Base-by-base conservation (phyloP, 2,888 invertebrate species). In the Thera britannica region DNA sequence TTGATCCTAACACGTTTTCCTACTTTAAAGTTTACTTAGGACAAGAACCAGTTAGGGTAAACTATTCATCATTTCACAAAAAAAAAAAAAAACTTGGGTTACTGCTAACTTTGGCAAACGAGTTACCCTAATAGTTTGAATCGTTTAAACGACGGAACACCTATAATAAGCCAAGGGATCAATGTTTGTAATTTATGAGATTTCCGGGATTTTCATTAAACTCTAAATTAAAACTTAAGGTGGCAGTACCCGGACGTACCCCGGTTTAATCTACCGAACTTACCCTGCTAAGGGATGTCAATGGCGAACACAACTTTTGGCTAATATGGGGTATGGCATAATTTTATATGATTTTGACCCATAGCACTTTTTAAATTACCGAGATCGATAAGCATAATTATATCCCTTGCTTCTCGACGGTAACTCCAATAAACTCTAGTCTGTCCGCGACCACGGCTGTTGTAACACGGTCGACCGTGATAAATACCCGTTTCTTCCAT, bases 151-250 rank as follows among this genome's bases (percentile, higher is more conserved):
- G 75, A 76, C 73, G 74, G 59, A 64, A 69, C 61, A 71, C 77
- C 56, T 62, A 36, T 81, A 82, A 82, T 83, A 82, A 83, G 78
- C 73, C 72, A 65, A 58, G 69, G 73, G 78, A 81, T 83, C 83
- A 83, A 81, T 82, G 71, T 65, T 70, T 12, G 72, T 80, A 78
- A 83, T 83, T 82, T 82, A 82, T 80, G 77, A 76, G 67, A 58
- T 69, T 73, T 75, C 72, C 72, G 78, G 79, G 81, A 75, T 82
- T 83, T 83, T 82, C 79, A 83, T 83, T 83, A 81, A 75, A 72
- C 54, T 61, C 38, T 66, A 65, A 59, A 70, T 66, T 70, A 63
- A 70, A 62, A 69, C 58, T 62, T 64, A 64, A 64, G 64, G 61
- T 57, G 55, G 38, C 38, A 5, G 38, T 46, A 9, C 36, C 55